Conservation (phyloP, 2,888 invertebrate species). For the Anthrax anthrax region DNA sequence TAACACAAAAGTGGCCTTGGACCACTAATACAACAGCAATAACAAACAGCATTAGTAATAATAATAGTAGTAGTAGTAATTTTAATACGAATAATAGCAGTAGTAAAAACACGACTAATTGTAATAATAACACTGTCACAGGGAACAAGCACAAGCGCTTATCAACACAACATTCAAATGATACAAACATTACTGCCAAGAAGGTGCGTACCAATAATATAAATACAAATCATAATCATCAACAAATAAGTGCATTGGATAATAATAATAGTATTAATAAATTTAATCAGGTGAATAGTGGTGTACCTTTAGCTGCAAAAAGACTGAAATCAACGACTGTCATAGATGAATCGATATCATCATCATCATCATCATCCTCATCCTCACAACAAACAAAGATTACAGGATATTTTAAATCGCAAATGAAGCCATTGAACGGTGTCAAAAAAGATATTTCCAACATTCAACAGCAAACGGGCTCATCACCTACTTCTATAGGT, state of each 20-base stretch:
- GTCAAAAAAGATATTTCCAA: slow-evolving; percentile 34
- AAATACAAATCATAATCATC: not conserved
- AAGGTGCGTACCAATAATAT: slow-evolving; percentile 20
- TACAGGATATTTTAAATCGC: slow-evolving; percentile 71
- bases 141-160: slow-evolving; percentile 5
- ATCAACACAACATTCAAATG: slow-evolving; percentile 13
- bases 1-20: slow-evolving; percentile 25
- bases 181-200: slow-evolving; percentile 19
- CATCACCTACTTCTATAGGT: slow-evolving; percentile 25
- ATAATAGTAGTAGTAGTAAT: slow-evolving; percentile 11
- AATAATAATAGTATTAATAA: not conserved
- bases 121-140: slow-evolving; percentile 11
- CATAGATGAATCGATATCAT: not conserved
- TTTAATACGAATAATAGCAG: slow-evolving; percentile 11
- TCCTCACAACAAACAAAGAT: slow-evolving; percentile 55
- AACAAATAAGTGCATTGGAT: not conserved
- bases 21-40: slow-evolving; percentile 20
- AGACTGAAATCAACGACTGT: slow-evolving; percentile 8
- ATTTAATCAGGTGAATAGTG: not conserved
- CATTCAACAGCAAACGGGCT: slow-evolving; percentile 31
- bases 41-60: slow-evolving; percentile 13
- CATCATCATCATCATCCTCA: not conserved
- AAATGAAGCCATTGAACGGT: slow-evolving; percentile 55
- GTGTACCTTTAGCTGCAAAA: slow-evolving; percentile 5
- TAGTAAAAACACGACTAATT: slow-evolving; percentile 11